Conservation (phyloP, 2,113 vertebrate species). For the Nibea coibor region DNA sequence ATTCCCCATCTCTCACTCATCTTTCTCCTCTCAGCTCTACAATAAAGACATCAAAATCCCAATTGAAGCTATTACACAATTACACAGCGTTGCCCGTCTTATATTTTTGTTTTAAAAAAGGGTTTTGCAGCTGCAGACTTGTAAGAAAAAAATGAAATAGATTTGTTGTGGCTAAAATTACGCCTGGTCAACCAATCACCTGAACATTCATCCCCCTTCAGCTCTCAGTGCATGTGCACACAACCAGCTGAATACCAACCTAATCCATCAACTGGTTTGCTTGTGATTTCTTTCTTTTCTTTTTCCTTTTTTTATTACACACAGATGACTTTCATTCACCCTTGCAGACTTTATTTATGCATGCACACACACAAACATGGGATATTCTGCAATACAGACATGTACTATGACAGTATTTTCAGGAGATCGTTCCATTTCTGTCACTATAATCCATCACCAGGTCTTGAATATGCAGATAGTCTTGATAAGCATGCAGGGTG, state of each 20-base stretch:
- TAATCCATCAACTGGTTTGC: slow-evolving; percentile 36
- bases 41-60: background rate
- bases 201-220: slow-evolving; percentile 43
- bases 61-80: background rate
- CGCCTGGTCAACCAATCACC: slow-evolving; percentile 71
- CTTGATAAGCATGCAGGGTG: slow-evolving; percentile 35
- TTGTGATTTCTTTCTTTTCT: background rate
- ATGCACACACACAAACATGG: background rate
- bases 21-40: background rate
- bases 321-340: slow-evolving; percentile 45
- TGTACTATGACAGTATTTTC: background rate
- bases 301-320: background rate
- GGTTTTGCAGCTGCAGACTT: background rate
- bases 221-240: slow-evolving; percentile 34
- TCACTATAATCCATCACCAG: slow-evolving; percentile 58
- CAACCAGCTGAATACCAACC: slow-evolving; percentile 19
- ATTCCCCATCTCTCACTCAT: background rate
- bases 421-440: slow-evolving; percentile 26
- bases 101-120: background rate
- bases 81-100: background rate
- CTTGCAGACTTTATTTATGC: slow-evolving; percentile 28
- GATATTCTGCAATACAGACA: slow-evolving; percentile 1
- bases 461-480: slow-evolving; percentile 56
- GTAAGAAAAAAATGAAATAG: slow-evolving; percentile 50
- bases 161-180: slow-evolving; percentile 73